Conservation (phyloP, 2,797 vertebrate species). For the Setipinna tenuifilis region DNA sequence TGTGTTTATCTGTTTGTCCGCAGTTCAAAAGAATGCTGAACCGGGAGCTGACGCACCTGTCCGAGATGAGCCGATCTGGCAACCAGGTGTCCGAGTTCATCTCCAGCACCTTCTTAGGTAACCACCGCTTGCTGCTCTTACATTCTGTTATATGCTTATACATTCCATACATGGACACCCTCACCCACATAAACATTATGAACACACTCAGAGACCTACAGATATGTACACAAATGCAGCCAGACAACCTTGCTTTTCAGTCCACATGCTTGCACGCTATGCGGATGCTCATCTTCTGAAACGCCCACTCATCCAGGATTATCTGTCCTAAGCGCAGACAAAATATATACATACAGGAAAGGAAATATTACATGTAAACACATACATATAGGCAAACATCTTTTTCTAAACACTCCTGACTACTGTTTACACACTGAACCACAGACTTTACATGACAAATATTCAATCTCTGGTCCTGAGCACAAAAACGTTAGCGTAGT, state of each 20-base stretch:
- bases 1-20: constrained; percentile 41
- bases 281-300: constrained; percentile 5
- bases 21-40: constrained; percentile 99
- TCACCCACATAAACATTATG: constrained; percentile 25
- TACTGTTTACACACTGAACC: neutral
- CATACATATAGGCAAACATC: neutral
- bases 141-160: constrained; percentile 13
- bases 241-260: neutral
- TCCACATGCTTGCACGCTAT: neutral
- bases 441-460: neutral
- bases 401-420: neutral
- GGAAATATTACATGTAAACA: neutral
- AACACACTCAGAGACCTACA: constrained; percentile 4
- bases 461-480: neutral
- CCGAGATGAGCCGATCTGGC: constrained; percentile 98
- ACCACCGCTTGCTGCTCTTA: constrained; percentile 56
- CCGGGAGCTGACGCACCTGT: constrained; percentile 98
- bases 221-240: neutral
- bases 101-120: constrained; percentile 99
- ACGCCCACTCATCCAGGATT: neutral
- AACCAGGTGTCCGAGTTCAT: constrained; percentile 99
- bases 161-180: neutral
- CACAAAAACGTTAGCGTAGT: neutral
- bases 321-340: neutral
- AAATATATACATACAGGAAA: neutral